Evolutionary conservation across 2,888 invertebrate species (phyloP), one percentile per base, ranked within the genome.

Genomic region (Geophilus truncorum): DNA sequence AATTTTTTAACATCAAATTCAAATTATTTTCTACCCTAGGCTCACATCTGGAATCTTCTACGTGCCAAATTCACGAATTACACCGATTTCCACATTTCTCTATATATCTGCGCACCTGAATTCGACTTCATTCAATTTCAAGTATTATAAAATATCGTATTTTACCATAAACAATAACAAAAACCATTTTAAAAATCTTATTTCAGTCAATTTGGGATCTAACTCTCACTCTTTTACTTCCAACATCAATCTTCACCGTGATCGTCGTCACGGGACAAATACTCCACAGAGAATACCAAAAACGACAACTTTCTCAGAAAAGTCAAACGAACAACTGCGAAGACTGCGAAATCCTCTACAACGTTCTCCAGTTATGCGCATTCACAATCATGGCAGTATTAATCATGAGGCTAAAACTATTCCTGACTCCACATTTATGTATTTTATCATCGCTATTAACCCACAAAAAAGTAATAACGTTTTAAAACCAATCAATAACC

Each of bases 391-490:
- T 94, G 92, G 93, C 94, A n/a, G 85, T 88, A 0, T 86, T 94
- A 12, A 90, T 94, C 7, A 94, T 94, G 93, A 90, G 94, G 84
- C 86, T 94, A 77, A 94, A 94, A 85, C 86, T 94, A 79, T 90
- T 94, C 84, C 91, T 93, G 86, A 92, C 92, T 0, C 93, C 94
- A 0, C 93, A 94, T 84, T 87, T 94, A 84, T 93, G 94, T 85
- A 89, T 95, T 0, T 88, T 93, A 1, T 90, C 91, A 0, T 91
- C 93, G 0, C 86, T 94, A 1, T 86, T 92, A 21, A 90, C 92
- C 82, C 87, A 88, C 89, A 90, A 83, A 89, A 89, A 85, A 89
- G 90, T 86, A 91, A 90, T 1, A 77, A 12, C 5, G 15, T 12
- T 3, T 18, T n/a, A 34, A 34, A 77, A 77, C 1, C 15, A 77